These are phyloP conservation scores for Polydrusus pterygomalis DNA, from an alignment of 2,888 invertebrate species.

Conservation along the genomic window DNA sequence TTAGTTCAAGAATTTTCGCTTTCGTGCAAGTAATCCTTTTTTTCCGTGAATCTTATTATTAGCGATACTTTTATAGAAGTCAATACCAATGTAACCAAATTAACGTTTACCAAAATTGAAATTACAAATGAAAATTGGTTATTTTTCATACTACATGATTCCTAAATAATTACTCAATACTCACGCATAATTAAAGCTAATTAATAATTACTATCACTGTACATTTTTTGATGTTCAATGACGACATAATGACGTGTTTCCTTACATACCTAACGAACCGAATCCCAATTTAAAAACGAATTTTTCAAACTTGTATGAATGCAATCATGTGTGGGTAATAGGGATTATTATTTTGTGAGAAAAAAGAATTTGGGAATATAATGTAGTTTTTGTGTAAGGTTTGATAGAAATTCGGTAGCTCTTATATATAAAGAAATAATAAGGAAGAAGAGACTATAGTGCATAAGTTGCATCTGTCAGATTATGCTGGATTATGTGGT, in stretches of 20 bases:
- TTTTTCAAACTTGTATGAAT: slow-evolving; percentile 26
- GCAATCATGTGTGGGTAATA: slow-evolving; percentile 27
- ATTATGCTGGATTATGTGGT: no score
- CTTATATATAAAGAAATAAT: not conserved
- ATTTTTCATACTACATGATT: no score
- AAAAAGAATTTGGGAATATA: slow-evolving; percentile 16
- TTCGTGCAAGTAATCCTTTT: no score
- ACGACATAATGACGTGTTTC: slow-evolving; percentile 30
- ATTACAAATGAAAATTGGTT: no score
- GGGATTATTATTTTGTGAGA: slow-evolving; percentile 32
- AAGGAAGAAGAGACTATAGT: not conserved
- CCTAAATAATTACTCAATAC: no score
- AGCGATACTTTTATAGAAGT: no score
- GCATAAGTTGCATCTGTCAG: slow-evolving; percentile 28
- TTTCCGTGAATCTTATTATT: no score
- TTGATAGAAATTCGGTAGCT: not conserved
- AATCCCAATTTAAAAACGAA: slow-evolving; percentile 36
- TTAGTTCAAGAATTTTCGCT: no score
- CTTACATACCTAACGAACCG: slow-evolving; percentile 22
- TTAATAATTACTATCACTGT: no score
- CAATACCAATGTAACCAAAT: no score
- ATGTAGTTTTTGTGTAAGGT: slow-evolving; percentile 11
- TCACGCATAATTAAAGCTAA: no score
- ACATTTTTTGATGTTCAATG: slow-evolving; percentile 3
- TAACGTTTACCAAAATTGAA: no score